Conservation (phyloP, 2,797 vertebrate species). For the Anas bahamensis region DNA sequence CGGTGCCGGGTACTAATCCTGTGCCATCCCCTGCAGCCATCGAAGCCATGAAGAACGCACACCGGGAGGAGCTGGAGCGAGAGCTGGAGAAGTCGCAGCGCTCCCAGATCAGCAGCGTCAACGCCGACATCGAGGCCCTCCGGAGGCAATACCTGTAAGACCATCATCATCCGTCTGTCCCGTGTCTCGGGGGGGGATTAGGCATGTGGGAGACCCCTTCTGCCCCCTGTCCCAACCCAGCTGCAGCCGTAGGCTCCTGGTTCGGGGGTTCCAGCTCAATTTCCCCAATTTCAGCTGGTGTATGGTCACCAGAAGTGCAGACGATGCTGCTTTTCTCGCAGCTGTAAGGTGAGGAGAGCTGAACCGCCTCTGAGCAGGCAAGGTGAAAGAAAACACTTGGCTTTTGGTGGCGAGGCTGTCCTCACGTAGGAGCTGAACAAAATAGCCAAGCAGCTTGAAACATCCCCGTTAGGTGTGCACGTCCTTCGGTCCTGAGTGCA, state of each 20-base stretch:
- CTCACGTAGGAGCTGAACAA: accelerated
- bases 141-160: slow-evolving; percentile 92
- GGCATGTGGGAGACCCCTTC: accelerated
- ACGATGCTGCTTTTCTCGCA: accelerated
- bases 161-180: accelerated
- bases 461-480: accelerated
- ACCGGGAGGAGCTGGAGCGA: slow-evolving; percentile 90
- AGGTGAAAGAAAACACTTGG: not conserved
- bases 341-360: accelerated
- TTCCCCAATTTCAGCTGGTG: not conserved
- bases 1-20: not conserved
- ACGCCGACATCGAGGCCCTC: slow-evolving; percentile 92
- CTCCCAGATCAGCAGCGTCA: slow-evolving; percentile 92
- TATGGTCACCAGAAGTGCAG: not conserved
- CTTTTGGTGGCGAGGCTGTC: not conserved
- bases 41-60: slow-evolving; percentile 99
- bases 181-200: accelerated
- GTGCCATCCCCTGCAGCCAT: slow-evolving; percentile 82
- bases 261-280: not conserved
- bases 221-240: accelerated
- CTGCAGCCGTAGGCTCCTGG: not conserved
- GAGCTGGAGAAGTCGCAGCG: slow-evolving; percentile 93
- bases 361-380: not conserved
- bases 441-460: not conserved
- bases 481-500: accelerated